phyloP scores from a whole-genome alignment of 2,888 invertebrate species.

The Philonicus albiceps region DNA sequence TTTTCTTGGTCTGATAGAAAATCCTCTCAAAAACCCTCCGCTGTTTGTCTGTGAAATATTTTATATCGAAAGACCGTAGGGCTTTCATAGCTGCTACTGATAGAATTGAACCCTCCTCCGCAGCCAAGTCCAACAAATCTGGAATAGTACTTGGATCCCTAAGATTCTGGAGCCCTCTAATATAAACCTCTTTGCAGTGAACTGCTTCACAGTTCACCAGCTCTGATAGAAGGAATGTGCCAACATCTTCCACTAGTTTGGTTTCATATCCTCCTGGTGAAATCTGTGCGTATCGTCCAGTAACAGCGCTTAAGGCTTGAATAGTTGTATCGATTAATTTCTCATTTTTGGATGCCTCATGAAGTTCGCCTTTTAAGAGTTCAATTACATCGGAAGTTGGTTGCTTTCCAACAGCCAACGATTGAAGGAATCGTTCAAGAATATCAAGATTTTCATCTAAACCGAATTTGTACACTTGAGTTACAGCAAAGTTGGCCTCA shows the following conservation, averaged over 20 bases:
- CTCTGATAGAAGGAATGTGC: constrained; percentile 57
- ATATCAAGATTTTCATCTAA: constrained; percentile 65
- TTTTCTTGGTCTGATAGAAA: constrained; percentile 68
- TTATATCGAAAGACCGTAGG: constrained; percentile 66
- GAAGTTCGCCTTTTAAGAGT: constrained; percentile 56
- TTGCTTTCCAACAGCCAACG: constrained; percentile 73
- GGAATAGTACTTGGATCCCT: constrained; percentile 69
- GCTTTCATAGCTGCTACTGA: constrained; percentile 75
- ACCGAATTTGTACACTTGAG: constrained; percentile 69
- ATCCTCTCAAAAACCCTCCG: constrained; percentile 66
- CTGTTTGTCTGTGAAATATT: constrained; percentile 59
- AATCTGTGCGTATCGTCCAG: constrained; percentile 62
- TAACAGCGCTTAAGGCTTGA: constrained; percentile 72
- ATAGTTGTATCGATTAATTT: constrained; percentile 74
- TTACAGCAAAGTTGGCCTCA: constrained; percentile 73
- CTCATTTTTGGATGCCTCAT: constrained; percentile 62
- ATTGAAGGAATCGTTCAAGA: constrained; percentile 78
- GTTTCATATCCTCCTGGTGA: constrained; percentile 53
- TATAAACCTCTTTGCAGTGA: constrained; percentile 68
- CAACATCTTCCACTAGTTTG: constrained; percentile 54
- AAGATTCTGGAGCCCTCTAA: constrained; percentile 77
- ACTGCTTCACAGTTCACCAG: constrained; percentile 67
- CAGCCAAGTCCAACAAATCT: constrained; percentile 67
- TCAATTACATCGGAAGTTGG: constrained; percentile 67
- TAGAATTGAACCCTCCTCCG: constrained; percentile 65